A percentile compares a stretch with the other conserved stretches of the same genome.
Evolutionary conservation across 2,113 vertebrate genomes (phyloP).

Genomic region (Ginglymostoma cirratum): DNA sequence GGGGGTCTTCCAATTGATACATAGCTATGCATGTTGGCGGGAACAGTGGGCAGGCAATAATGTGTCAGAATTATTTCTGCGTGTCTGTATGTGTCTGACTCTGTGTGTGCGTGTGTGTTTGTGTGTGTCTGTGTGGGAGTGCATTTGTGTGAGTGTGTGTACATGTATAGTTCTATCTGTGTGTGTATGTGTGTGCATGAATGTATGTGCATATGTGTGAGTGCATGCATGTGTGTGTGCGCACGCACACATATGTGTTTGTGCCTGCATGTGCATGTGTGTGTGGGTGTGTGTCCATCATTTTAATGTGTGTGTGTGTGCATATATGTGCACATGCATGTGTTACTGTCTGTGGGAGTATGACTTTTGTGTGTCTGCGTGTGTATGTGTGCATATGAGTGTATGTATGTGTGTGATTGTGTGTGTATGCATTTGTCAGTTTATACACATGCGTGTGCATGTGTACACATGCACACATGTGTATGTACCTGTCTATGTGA

Average conservation of each 20-base stretch:
- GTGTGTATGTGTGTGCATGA: no score
- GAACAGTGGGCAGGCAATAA: no score
- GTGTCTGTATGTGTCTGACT: no score
- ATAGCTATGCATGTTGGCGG: no score
- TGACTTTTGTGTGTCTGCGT: background rate
- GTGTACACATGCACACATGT: background rate
- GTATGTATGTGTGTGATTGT: background rate
- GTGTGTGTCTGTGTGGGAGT: background rate
- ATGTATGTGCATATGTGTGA: no score
- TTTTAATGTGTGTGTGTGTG: background rate
- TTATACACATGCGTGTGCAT: background rate
- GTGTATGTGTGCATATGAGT: background rate
- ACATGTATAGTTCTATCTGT: background rate
- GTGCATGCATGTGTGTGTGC: no score
- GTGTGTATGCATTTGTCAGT: fast-evolving
- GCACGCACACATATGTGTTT: no score
- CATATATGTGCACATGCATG: background rate
- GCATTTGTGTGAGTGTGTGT: background rate
- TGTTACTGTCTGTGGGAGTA: no score
- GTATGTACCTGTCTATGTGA: background rate
- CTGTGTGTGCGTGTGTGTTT: background rate
- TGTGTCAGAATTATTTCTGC: background rate
- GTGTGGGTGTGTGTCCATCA: background rate
- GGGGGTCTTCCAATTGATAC: no score
- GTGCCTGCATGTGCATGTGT: background rate